phyloP scores from a whole-genome alignment of 2,888 invertebrate genomes.

The Spicauda simplicius region DNA sequence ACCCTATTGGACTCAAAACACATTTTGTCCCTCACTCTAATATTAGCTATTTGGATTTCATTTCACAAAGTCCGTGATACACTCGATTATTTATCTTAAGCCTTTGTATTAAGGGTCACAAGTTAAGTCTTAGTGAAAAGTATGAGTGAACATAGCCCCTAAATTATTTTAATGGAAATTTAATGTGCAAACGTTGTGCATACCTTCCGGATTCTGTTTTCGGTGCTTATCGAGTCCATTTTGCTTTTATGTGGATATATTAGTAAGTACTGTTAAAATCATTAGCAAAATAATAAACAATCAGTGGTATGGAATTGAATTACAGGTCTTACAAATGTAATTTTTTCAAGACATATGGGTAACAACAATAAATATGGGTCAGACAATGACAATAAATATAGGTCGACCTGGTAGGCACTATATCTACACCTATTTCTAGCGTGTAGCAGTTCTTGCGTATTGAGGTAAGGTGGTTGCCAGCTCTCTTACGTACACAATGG shows the following conservation, averaged over 20 bases:
- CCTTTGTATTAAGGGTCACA: not conserved
- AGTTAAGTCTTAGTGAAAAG: not conserved
- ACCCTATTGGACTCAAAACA: slow-evolving; percentile 30
- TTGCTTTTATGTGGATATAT: slow-evolving; percentile 16
- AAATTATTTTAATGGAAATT: slow-evolving; percentile 69
- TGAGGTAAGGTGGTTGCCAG: no score
- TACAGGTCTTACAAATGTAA: no score
- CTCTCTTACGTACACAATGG: no score
- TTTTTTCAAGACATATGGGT: no score
- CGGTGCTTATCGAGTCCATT: slow-evolving; percentile 21
- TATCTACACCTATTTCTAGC: no score
- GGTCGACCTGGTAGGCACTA: no score
- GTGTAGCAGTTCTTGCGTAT: no score
- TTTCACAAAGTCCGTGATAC: slow-evolving; percentile 4
- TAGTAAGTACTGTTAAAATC: not conserved
- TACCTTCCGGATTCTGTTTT: slow-evolving; percentile 30
- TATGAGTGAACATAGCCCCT: slow-evolving; percentile 53
- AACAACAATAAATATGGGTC: no score
- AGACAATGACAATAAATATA: no score
- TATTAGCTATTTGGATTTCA: slow-evolving; percentile 26
- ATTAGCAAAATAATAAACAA: no score
- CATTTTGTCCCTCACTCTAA: slow-evolving; percentile 21
- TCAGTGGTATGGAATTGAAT: no score
- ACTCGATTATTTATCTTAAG: slow-evolving; percentile 11
- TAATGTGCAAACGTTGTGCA: slow-evolving; percentile 50